Evolutionary conservation across 1,140 invertebrate species (phyloP), one percentile per base, ranked within the genome.

Genomic region (Solenopsis fugax): DNA sequence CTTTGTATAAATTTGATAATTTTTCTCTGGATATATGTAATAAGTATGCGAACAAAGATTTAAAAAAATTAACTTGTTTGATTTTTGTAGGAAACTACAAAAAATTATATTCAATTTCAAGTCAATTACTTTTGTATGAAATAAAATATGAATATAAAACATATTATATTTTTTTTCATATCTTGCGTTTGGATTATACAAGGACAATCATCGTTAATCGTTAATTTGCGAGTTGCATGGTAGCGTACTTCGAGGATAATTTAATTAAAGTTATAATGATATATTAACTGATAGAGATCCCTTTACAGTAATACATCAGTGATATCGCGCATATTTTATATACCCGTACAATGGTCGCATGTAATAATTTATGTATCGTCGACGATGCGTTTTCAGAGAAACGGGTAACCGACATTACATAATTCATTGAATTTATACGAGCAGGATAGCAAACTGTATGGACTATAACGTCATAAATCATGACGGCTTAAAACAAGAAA

Each of bases 361-460:
- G 69, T 84, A 71, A 73, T 84, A 84, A 84, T 84, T 84, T 84
- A 84, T 84, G 80, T 84, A 84, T 84, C 41, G 80, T 62, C 69
- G 56, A 75, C 80, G 80, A 84, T 84, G 80, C 80, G 58, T 84
- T 84, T 84, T 84, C 69, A 84, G 80, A 75, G 80, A 75, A 84
- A 84, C 69, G 80, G 69, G 62, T 67, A 80, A 80, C 77, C 77
- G 77, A 80, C 80, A 84, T 84, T 84, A 84, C 69, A 84, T 84
- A 84, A 84, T 84, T 84, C 80, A 84, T 84, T 84, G 80, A 84
- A 84, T 84, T 84, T 84, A 84, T 84, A 84, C 69, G 80, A 84
- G 54, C 54, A 62, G 54, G 56, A 62, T 58, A 84, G 69, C 80
- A 84, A 84, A 84, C 80, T 84, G 80, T 84, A 84, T 73, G 54